A percentile compares a stretch with the other conserved stretches of the same genome.
phyloP scores from a whole-genome alignment of 2,797 vertebrate genomes.

The Apodemus agrarius region DNA sequence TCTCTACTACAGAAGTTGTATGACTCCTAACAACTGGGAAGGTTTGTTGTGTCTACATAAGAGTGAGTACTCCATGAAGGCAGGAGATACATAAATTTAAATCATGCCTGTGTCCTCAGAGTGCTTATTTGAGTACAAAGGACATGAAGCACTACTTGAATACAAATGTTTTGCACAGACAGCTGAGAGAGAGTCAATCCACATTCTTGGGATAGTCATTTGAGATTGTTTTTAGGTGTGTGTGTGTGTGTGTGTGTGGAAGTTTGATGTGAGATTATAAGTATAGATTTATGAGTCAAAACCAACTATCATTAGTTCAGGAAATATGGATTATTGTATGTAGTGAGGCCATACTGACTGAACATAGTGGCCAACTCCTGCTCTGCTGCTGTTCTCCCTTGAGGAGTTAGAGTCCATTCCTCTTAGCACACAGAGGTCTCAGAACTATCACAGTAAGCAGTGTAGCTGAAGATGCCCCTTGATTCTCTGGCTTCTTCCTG shows the following conservation, averaged over 20 bases:
- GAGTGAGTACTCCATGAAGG: background rate
- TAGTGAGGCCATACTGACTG: background rate
- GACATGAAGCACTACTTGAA: background rate
- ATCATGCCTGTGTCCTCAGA: background rate
- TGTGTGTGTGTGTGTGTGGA: background rate
- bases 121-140: background rate
- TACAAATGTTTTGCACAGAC: background rate
- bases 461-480: too few species aligned
- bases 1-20: background rate
- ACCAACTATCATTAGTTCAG: background rate
- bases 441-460: background rate
- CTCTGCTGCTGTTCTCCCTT: background rate
- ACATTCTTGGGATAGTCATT: background rate
- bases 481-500: accelerated
- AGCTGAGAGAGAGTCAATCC: background rate
- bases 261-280: background rate
- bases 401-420: background rate
- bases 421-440: background rate
- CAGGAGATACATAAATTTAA: background rate
- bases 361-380: background rate
- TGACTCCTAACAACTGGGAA: background rate
- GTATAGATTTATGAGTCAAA: background rate
- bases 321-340: background rate
- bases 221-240: background rate
- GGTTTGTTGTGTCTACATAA: background rate